Evolutionary conservation across 2,888 invertebrate species (phyloP).

Genomic region (Eumerus sabulonum): DNA sequence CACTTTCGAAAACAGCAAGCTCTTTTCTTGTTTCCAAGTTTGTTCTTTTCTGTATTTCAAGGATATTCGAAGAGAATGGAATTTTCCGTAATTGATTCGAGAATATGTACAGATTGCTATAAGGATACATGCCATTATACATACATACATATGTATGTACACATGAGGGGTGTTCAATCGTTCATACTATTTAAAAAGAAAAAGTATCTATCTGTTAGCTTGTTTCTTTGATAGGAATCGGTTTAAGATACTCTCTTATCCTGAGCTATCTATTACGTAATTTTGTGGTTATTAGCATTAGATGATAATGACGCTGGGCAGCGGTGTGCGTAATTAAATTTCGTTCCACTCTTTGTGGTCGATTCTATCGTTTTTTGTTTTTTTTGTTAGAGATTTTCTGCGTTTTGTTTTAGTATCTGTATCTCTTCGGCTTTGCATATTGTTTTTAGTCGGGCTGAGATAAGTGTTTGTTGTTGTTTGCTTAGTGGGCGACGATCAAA

Average conservation of each 20-base stretch:
- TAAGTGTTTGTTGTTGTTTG: not conserved
- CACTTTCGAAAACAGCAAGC: no score
- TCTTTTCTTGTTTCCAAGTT: not conserved
- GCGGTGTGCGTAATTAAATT: conserved; percentile 18
- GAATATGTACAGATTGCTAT: conserved; percentile 13
- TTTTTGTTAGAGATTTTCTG: not conserved
- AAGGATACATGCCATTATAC: conserved; percentile 7
- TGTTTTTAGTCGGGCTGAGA: not conserved
- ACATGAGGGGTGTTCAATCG: not conserved
- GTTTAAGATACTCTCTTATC: conserved; percentile 15
- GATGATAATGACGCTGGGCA: not conserved
- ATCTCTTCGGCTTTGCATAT: not conserved
- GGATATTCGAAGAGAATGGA: conserved; percentile 22
- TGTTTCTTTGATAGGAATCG: conserved; percentile 30
- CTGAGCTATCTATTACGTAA: conserved; percentile 49
- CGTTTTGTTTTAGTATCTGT: no score
- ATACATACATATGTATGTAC: not conserved
- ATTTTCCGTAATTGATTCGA: conserved; percentile 23
- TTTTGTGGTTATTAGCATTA: conserved; percentile 32
- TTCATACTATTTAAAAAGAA: no score
- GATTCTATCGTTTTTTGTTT: not conserved
- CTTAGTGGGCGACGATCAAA: not conserved
- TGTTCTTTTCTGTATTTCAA: conserved; percentile 13
- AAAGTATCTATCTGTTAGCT: no score
- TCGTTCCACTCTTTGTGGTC: not conserved